Percentiles rank a stretch among this genome's conserved stretches.
phyloP scores from a whole-genome alignment of 2,113 vertebrate genomes.

The Hemiprocne comata region DNA sequence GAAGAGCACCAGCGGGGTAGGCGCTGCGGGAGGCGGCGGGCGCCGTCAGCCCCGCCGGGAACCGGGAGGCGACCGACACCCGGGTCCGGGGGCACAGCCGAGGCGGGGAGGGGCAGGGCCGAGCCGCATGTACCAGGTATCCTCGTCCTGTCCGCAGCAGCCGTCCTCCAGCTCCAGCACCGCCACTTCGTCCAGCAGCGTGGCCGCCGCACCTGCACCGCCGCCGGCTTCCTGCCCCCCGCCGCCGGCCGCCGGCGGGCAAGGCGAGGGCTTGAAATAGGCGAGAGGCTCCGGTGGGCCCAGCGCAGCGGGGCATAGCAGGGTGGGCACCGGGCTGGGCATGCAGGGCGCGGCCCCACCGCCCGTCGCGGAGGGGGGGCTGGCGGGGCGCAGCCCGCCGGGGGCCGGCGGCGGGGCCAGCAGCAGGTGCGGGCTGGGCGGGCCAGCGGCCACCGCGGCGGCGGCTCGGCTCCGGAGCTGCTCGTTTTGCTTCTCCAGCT shows the following conservation, averaged over 20 bases:
- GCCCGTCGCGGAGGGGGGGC: conserved; percentile 8
- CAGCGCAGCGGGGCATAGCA: conserved; percentile 68
- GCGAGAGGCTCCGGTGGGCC: conserved; percentile 78
- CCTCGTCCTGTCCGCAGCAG: conserved; percentile 79
- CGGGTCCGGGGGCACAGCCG: too few species aligned
- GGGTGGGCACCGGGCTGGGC: conserved; percentile 75
- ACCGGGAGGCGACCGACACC: too few species aligned
- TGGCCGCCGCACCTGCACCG: conserved; percentile 24
- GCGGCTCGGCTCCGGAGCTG: conserved; percentile 87
- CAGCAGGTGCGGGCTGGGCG: conserved; percentile 62
- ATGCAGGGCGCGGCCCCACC: conserved; percentile 53
- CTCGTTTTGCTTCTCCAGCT: conserved; percentile 93
- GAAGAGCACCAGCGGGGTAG: neutral
- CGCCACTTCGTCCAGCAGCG: conserved; percentile 89
- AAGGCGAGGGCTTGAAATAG: conserved; percentile 80
- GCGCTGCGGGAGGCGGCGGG: neutral
- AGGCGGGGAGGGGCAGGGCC: neutral
- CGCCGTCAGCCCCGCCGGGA: neutral
- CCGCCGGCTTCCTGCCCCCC: conserved; percentile 19
- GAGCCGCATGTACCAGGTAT: conserved; percentile 82
- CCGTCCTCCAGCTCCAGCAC: conserved; percentile 84
- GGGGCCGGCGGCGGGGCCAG: neutral
- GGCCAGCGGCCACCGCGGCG: conserved; percentile 67
- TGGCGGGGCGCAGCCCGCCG: conserved; percentile 64
- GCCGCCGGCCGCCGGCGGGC: conserved; percentile 53